phyloP scores from a whole-genome alignment of 2,888 invertebrate genomes.

The Lucinisca nassula region DNA sequence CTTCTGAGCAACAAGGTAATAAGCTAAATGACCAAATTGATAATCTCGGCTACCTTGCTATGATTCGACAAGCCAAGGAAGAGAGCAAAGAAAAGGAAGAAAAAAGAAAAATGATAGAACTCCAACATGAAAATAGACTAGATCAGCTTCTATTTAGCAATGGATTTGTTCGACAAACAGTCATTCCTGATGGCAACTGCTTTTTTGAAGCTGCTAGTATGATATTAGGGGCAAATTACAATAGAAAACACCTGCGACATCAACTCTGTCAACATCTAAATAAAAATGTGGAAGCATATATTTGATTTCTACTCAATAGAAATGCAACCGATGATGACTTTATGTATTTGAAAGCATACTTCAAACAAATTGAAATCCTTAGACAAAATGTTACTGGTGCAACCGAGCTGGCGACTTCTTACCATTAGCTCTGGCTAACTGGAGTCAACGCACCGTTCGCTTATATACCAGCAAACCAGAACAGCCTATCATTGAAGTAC shows the following conservation, averaged over 20 bases:
- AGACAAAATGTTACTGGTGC: background rate
- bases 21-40: background rate
- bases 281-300: background rate
- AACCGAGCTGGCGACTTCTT: background rate
- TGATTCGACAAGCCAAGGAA: background rate
- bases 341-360: background rate
- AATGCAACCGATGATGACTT: background rate
- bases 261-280: background rate
- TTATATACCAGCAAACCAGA: background rate
- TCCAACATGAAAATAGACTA: background rate
- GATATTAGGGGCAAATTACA: background rate
- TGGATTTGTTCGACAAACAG: background rate
- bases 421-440: conserved; percentile 4
- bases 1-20: background rate
- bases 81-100: conserved; percentile 5
- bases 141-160: conserved; percentile 11
- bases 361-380: background rate
- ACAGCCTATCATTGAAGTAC: conserved; percentile 5
- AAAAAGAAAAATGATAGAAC: background rate
- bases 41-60: background rate
- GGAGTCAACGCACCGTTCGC: background rate
- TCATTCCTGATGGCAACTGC: conserved; percentile 21
- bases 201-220: conserved; percentile 2
- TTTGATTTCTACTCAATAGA: background rate
- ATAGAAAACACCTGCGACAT: background rate